Evolutionary conservation across 2,888 invertebrate species (phyloP).

Genomic region (Brachyptera risi): DNA sequence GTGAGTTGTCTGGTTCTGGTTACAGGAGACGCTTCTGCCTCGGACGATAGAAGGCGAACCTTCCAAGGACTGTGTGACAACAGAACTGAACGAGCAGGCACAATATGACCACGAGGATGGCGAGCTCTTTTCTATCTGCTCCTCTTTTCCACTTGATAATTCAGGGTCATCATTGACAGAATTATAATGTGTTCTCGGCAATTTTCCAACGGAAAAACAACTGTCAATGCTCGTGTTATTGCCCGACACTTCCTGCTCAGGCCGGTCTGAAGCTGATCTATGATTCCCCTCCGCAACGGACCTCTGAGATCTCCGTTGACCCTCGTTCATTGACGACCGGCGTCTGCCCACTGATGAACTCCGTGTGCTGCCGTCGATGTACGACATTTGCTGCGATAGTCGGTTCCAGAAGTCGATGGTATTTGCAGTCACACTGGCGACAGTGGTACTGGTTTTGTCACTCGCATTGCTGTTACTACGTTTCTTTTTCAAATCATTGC

Average conservation of each 20-base stretch:
- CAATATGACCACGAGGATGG: neutral
- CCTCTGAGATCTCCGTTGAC: neutral
- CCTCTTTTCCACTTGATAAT: neutral
- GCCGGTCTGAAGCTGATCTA: too few relatives aligned
- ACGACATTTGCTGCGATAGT: conserved; percentile 38
- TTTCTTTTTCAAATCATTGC: conserved; percentile 7
- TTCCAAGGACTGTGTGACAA: neutral
- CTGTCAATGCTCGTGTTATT: too few relatives aligned
- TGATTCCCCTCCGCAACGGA: neutral
- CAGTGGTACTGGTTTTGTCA: conserved; percentile 17
- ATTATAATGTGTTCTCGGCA: too few relatives aligned
- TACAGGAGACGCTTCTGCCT: conserved; percentile 1
- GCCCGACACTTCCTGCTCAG: too few relatives aligned
- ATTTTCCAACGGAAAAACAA: too few relatives aligned
- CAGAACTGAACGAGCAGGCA: neutral
- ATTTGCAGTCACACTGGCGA: conserved; percentile 25
- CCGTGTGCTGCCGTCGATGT: conserved; percentile 38
- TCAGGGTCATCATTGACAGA: too few relatives aligned
- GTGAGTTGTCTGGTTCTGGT: neutral
- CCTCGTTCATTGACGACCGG: too few relatives aligned
- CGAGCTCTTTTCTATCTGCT: neutral
- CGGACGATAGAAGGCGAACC: neutral
- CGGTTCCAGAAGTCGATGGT: conserved; percentile 39
- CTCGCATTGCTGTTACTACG: conserved; percentile 28
- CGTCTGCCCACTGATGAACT: conserved; percentile 26